These are phyloP conservation scores for Forbesichthys papilliferus DNA, from an alignment of 2,113 vertebrate genomes.

Conservation along the genomic window DNA sequence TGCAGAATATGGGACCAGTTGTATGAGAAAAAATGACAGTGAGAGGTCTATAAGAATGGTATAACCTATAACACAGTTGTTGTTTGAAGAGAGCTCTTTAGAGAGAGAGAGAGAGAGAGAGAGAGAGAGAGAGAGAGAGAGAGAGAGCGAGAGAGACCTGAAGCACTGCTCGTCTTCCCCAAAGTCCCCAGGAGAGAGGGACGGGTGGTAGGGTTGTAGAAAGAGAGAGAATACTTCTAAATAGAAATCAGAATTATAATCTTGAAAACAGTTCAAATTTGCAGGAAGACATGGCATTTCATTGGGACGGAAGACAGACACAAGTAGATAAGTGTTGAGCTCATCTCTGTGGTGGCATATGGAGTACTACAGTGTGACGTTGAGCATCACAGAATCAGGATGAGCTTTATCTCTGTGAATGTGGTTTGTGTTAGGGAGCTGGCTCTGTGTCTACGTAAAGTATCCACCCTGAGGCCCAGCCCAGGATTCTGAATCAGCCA, in stretches of 20 bases:
- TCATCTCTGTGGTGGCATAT: too few relatives aligned
- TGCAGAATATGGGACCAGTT: background rate
- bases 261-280: too few relatives aligned
- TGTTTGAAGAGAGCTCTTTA: background rate
- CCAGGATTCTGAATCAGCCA: constrained; percentile 55
- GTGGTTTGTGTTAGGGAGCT: constrained; percentile 37
- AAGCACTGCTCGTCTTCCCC: constrained; percentile 61
- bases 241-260: too few relatives aligned
- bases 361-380: constrained; percentile 26
- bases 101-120: background rate
- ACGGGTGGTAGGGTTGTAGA: background rate
- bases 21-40: background rate
- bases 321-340: too few relatives aligned
- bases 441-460: constrained; percentile 33
- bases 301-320: too few relatives aligned
- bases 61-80: too few relatives aligned
- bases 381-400: background rate
- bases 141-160: constrained; percentile 44
- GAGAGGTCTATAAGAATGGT: background rate
- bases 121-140: constrained; percentile 44
- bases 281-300: too few relatives aligned
- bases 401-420: background rate
- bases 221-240: constrained; percentile 25
- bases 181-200: constrained; percentile 58
- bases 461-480: constrained; percentile 33